Evolutionary conservation across 2,888 invertebrate genomes (phyloP).

Genomic region (Thymelicus acteon): DNA sequence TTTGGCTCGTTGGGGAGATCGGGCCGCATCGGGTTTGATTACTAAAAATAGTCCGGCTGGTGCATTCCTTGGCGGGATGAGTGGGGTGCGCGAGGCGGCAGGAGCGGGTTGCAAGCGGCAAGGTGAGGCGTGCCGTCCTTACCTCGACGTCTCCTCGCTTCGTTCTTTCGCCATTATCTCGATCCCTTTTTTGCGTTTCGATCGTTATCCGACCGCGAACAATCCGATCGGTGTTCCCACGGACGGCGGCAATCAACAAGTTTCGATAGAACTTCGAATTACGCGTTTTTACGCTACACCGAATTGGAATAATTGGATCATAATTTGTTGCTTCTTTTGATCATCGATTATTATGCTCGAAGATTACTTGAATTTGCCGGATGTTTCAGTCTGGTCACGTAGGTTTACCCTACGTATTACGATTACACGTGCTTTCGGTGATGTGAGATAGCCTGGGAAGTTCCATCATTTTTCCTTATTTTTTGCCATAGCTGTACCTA

Average conservation of each 20-base stretch:
- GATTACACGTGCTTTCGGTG: background rate
- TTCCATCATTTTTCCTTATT: background rate
- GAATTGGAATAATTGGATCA: constrained; percentile 35
- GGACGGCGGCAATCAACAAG: constrained; percentile 66
- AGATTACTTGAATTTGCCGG: constrained; percentile 14
- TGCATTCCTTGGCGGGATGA: constrained; percentile 59
- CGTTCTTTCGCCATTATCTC: constrained; percentile 70
- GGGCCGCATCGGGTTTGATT: constrained; percentile 71
- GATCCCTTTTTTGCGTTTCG: constrained; percentile 81
- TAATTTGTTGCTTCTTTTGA: constrained; percentile 26
- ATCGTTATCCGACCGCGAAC: constrained; percentile 81
- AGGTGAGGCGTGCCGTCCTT: constrained; percentile 64
- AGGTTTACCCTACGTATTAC: background rate
- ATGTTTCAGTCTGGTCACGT: constrained; percentile 19
- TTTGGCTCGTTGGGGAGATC: constrained; percentile 56
- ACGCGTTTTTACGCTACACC: constrained; percentile 59
- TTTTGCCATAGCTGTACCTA: background rate
- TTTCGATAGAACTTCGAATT: constrained; percentile 70
- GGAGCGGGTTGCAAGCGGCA: constrained; percentile 49
- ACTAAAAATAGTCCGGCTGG: constrained; percentile 78
- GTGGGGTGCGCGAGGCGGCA: constrained; percentile 16
- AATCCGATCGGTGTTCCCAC: constrained; percentile 76
- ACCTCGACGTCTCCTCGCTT: constrained; percentile 60
- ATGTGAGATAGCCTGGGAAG: background rate
- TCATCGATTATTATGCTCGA: background rate